Conservation (phyloP, 2,113 vertebrate species). For the Halcyon senegalensis region DNA sequence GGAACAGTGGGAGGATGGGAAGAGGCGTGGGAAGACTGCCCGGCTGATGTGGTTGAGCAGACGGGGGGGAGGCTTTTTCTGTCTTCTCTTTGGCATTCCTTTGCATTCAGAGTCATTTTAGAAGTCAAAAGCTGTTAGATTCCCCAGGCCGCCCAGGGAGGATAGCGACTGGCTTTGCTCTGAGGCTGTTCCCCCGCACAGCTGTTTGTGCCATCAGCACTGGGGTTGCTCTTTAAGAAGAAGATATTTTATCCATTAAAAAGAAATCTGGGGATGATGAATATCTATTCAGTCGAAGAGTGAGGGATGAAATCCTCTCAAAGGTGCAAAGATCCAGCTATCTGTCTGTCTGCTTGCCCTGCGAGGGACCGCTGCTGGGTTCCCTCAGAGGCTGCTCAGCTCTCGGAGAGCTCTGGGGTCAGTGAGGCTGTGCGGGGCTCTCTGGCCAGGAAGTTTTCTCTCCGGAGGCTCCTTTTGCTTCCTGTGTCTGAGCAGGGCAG, state of each 20-base stretch:
- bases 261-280: constrained; percentile 51
- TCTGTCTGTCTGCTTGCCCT: not conserved
- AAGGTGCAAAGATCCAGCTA: not conserved
- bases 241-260: constrained; percentile 63
- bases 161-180: not conserved
- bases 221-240: constrained; percentile 16
- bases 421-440: not conserved
- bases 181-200: constrained; percentile 38
- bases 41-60: constrained; percentile 8
- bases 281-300: constrained; percentile 5
- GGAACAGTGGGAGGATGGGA: not conserved
- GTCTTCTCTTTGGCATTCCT: constrained; percentile 52
- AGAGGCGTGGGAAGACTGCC: constrained; percentile 13
- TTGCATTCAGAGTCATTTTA: not conserved
- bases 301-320: constrained; percentile 36
- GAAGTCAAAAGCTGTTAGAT: constrained; percentile 54
- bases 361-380: not conserved
- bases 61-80: not conserved
- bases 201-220: constrained; percentile 65
- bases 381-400: not conserved
- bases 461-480: not conserved
- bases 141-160: constrained; percentile 13
- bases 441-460: not conserved
- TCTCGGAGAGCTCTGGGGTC: not conserved
- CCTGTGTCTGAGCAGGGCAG: not conserved